A percentile compares a stretch with the other conserved stretches of the same genome.
phyloP scores from a whole-genome alignment of 2,888 invertebrate species.

The Ophioninae sp. region DNA sequence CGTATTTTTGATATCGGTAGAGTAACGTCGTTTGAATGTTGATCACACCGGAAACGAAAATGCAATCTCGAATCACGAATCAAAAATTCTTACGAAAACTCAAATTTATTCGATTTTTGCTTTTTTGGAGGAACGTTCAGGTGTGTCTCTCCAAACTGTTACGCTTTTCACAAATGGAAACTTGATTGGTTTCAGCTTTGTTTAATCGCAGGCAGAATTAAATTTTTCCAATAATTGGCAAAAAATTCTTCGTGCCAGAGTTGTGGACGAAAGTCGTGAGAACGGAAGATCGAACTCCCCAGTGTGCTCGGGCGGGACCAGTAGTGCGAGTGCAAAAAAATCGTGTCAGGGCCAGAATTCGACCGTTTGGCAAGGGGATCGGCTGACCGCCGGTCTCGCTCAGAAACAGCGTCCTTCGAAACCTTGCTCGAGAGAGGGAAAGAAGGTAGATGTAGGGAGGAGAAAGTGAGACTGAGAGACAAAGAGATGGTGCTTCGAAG shows the following conservation, averaged over 20 bases:
- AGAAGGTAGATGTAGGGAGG: background rate
- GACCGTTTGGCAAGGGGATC: constrained; percentile 64
- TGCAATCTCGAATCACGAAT: background rate
- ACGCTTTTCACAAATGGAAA: background rate
- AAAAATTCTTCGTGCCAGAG: constrained; percentile 2
- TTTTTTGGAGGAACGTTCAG: background rate
- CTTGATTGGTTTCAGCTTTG: background rate
- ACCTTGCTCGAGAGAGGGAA: constrained; percentile 25
- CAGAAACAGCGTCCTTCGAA: constrained; percentile 64
- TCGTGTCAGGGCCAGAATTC: constrained; percentile 69
- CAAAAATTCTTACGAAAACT: background rate
- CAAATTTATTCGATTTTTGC: background rate
- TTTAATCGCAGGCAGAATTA: background rate
- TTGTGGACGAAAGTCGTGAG: constrained; percentile 41
- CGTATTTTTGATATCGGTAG: background rate
- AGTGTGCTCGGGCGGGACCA: constrained; percentile 51
- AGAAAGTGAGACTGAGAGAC: constrained; percentile 6
- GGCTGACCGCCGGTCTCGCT: constrained; percentile 57
- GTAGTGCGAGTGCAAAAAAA: constrained; percentile 58
- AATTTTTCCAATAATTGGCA: background rate
- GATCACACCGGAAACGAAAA: background rate
- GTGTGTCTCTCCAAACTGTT: background rate
- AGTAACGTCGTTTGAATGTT: background rate
- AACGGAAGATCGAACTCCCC: constrained; percentile 56
- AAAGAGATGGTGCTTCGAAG: background rate